Evolutionary conservation across 1,140 invertebrate species (phyloP).

Genomic region (Spodoptera frugiperda): DNA sequence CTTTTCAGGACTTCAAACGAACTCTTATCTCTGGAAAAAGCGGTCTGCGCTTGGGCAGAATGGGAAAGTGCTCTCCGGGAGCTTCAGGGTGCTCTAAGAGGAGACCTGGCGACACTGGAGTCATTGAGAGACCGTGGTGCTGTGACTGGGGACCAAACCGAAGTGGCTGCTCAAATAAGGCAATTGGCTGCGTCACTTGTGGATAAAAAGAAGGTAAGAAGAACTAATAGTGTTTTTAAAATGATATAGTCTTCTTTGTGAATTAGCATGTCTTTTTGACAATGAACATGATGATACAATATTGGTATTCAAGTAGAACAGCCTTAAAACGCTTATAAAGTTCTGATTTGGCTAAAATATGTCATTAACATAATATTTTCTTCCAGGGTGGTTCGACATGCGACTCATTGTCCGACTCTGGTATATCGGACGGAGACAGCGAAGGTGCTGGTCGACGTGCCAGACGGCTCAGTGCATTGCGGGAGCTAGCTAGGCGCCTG

Average conservation of each 20-base stretch:
- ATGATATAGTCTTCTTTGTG: not conserved
- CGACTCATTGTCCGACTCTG: conserved; percentile 80
- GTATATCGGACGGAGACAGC: conserved; percentile 81
- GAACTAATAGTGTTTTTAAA: not conserved
- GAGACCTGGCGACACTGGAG: conserved; percentile 83
- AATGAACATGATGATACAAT: too few relatives aligned
- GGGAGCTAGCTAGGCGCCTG: conserved; percentile 73
- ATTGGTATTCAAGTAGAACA: too few relatives aligned
- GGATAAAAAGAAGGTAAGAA: conserved; percentile 80
- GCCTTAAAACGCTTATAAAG: too few relatives aligned
- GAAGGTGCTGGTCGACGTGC: conserved; percentile 75
- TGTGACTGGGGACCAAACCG: conserved; percentile 69
- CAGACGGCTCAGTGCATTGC: conserved; percentile 66
- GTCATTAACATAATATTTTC: not conserved
- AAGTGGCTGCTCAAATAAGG: conserved; percentile 77
- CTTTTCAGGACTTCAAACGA: conserved; percentile 80
- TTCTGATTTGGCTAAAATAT: too few relatives aligned
- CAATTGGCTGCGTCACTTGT: conserved; percentile 80
- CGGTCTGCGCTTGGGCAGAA: conserved; percentile 84
- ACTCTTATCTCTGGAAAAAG: conserved; percentile 81
- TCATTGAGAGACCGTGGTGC: conserved; percentile 73
- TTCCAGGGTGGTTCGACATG: conserved; percentile 76
- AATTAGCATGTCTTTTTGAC: not conserved
- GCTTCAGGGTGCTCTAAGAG: conserved; percentile 82
- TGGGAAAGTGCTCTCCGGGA: conserved; percentile 86